Evolutionary conservation across 2,113 vertebrate genomes (phyloP), one percentile per base, ranked within the genome.

Genomic region (Anguilla japonica): DNA sequence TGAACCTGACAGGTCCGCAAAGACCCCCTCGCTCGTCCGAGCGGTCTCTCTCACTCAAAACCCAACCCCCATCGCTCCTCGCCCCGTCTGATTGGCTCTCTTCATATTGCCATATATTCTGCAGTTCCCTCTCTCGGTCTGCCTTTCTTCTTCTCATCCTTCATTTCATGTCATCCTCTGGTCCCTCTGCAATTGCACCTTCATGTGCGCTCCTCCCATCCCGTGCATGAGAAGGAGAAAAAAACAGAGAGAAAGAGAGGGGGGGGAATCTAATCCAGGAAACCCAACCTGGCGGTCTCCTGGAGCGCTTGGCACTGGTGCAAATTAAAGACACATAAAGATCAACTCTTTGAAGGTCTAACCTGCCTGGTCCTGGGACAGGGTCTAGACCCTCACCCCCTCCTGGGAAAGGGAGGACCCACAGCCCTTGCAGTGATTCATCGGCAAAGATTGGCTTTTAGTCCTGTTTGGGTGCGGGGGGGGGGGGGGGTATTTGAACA

Each of bases 181-280:
- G 34, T n/a, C 8, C 56, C n/a, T 71, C 60, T 84, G 15, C 57
- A 41, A 34, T 34, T 34, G 14, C 57, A 22, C 29, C 50, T 56
- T 81, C 41, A n/a, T 20, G 20, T 20, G 26, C 63, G n/a, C 63
- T n/a, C 63, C 22, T 2, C 6, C 22, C 63, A 6, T 22, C 57
- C 57, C 18, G 2, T 60, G 13, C 14, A 13, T 71, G 79, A 57
- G 80, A 87, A 79, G 71, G 85, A 79, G 83, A 79, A 81, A 81
- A 41, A 88, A 78, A 89, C 1, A 60, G 39, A 86, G 91, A 93
- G 91, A 93, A 90, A 90, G 90, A 90, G 92, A 91, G 93, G 90
- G 89, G 90, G 89, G 92, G 90, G 92, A 53, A 80, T 91, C 87
- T 85, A 89, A 93, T 84, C 82, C 46, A 43, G 56, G 86, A 78